phyloP scores from a whole-genome alignment of 2,888 invertebrate genomes.

The Mylabris sibirica region DNA sequence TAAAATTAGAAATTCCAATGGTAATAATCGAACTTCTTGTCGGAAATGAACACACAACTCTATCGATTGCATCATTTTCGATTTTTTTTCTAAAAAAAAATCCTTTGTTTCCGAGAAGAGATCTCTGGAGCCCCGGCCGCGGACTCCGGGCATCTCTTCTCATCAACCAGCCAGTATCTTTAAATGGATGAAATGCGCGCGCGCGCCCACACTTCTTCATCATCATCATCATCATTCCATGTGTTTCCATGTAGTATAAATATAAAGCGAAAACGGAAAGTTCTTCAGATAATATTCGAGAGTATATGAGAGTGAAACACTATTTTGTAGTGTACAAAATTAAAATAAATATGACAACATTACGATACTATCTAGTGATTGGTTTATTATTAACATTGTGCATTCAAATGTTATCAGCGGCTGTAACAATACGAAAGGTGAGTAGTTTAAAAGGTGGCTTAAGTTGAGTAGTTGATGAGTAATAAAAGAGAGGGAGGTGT shows the following conservation, averaged over 20 bases:
- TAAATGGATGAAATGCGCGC: neutral
- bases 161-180: neutral
- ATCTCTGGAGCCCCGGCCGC: neutral
- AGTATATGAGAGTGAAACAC: neutral
- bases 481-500: neutral
- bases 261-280: slow-evolving; percentile 2
- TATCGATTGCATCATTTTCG: no score
- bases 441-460: neutral
- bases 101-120: no score
- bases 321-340: neutral
- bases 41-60: no score
- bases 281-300: neutral
- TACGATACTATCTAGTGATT: neutral
- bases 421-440: neutral
- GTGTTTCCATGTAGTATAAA: neutral
- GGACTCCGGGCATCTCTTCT: neutral
- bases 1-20: no score
- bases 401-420: neutral
- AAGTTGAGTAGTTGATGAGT: neutral
- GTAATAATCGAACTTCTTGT: no score
- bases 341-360: neutral
- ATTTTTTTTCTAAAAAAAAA: no score
- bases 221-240: neutral
- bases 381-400: neutral
- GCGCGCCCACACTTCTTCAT: slow-evolving; percentile 8